Evolutionary conservation across 2,888 invertebrate species (phyloP), one percentile per base, ranked within the genome.

Genomic region (Loripinus fragilis): DNA sequence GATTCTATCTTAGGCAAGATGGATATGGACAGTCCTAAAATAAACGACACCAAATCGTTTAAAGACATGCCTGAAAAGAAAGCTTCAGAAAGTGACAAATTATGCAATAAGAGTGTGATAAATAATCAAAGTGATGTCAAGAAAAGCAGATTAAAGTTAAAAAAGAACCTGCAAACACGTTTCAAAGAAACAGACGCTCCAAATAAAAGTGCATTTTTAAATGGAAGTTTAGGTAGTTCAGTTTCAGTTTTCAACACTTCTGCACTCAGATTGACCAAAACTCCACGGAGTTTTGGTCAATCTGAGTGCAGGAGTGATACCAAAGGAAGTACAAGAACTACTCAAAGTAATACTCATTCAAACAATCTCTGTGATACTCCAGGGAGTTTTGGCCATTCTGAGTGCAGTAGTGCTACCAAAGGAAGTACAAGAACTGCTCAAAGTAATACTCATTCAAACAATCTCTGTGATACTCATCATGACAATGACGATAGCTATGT

Each of bases 121-220:
- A 12, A 60, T 17, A 33, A 60, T 33, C 33, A 60, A 60, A 33
- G 17, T 23, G 33, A 33, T 30, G 30, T 33, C 12, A 60, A 33
- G 60, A 60, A 60, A 33, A 60, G 20, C 60, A 60, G 20, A 60
- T 33, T 60, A 25, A 52, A 52, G 12, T 52, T 52, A 33, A 60
- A 60, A 7, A 60, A 60, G 60, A 60, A 60, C 10, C 3, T 20
- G 12, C 28, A 60, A 12, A 28, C 23, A 33, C 60, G 23, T 1
- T 60, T 33, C 33, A 30, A 60, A 17, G 60, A 60, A 60, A 20
- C 23, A 20, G 33, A 60, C 33, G 28, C 2, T 33, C 10, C 30
- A 17, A 33, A 33, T 23, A 10, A 2, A 33, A 30, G 33, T 33
- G 2, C 25, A 12, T 3, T n/a, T 52, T 28, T 45, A 12, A 45